phyloP scores from a whole-genome alignment of 2,888 invertebrate species.

The Polyommatus icarus region DNA sequence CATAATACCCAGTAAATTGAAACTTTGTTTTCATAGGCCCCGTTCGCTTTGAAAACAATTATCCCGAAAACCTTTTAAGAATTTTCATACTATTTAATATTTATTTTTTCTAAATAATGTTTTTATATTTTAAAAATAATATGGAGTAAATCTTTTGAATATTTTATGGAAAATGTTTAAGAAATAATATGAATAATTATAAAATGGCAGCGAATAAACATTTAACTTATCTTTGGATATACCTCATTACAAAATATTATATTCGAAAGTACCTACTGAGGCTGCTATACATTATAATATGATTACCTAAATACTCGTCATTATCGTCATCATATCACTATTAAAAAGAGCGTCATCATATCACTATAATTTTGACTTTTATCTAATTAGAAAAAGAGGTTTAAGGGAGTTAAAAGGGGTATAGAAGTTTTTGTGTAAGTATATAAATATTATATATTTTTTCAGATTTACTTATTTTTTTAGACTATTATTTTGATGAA shows the following conservation, averaged over 20 bases:
- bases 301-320: no score
- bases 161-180: background rate
- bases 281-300: no score
- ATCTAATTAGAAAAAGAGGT: no score
- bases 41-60: background rate
- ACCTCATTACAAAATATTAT: background rate
- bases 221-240: background rate
- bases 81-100: background rate
- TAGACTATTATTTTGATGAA: no score
- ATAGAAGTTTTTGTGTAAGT: no score
- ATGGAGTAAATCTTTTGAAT: background rate
- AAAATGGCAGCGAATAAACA: background rate
- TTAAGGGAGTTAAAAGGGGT: no score
- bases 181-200: background rate
- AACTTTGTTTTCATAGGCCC: background rate
- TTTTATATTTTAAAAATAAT: constrained; percentile 3
- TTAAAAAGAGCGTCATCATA: no score
- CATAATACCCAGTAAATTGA: constrained; percentile 1
- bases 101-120: background rate
- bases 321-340: no score
- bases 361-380: no score
- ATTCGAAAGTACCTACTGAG: no score
- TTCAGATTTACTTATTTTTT: no score
- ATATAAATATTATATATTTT: no score
- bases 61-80: background rate